phyloP scores from a whole-genome alignment of 2,888 invertebrate species.

The Bombyx huttoni region DNA sequence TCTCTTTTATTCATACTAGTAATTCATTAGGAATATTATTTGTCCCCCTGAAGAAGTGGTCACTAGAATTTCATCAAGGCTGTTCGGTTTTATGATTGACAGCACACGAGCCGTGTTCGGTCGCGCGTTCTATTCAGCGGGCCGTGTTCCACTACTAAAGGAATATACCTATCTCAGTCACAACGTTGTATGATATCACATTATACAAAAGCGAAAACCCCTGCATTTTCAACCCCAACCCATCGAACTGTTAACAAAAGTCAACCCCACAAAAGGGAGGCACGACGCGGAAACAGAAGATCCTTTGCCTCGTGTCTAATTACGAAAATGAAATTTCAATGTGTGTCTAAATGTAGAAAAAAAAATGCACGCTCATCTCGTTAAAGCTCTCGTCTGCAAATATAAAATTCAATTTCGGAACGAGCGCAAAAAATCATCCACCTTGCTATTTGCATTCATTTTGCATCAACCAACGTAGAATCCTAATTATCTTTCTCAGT shows the following conservation, averaged over 20 bases:
- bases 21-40: no score
- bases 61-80: constrained; percentile 46
- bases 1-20: no score
- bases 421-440: constrained; percentile 65
- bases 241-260: constrained; percentile 28
- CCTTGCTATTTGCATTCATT: constrained; percentile 68
- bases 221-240: constrained; percentile 25
- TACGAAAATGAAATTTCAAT: constrained; percentile 38
- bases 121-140: constrained; percentile 59
- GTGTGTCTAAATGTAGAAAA: constrained; percentile 43
- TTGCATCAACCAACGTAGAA: constrained; percentile 69
- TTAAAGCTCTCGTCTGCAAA: constrained; percentile 65
- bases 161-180: constrained; percentile 38
- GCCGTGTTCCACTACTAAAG: constrained; percentile 56
- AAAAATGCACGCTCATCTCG: constrained; percentile 46
- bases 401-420: constrained; percentile 70
- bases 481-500: constrained; percentile 73
- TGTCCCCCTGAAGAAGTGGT: constrained; percentile 42
- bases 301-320: constrained; percentile 26
- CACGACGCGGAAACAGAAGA: constrained; percentile 5
- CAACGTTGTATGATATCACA: constrained; percentile 43
- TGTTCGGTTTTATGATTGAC: constrained; percentile 69
- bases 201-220: constrained; percentile 30
- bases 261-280: constrained; percentile 14
- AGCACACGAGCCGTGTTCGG: constrained; percentile 64